phyloP scores from a whole-genome alignment of 2,797 vertebrate genomes.

The Pyrrhura leucotis region DNA sequence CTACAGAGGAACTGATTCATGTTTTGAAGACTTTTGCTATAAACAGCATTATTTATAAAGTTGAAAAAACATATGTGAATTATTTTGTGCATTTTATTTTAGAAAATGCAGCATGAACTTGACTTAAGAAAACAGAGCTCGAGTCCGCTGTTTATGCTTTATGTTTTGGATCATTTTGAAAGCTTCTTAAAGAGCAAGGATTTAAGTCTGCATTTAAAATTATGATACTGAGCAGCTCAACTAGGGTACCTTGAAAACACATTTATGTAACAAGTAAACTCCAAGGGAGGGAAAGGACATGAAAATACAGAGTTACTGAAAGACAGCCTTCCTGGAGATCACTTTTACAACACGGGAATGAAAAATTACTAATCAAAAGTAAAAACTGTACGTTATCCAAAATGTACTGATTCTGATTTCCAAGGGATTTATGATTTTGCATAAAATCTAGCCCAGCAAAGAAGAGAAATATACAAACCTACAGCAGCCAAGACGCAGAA shows the following conservation, averaged over 20 bases:
- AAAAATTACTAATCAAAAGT: conserved; percentile 27
- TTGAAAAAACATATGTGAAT: background rate
- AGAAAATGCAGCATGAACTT: conserved; percentile 16
- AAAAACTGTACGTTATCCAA: conserved; percentile 22
- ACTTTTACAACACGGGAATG: conserved; percentile 9
- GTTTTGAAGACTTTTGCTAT: background rate
- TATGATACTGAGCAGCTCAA: background rate
- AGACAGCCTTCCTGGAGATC: background rate
- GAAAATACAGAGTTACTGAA: conserved; percentile 5
- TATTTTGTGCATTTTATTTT: conserved; percentile 1
- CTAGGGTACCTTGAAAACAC: background rate
- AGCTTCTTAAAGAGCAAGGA: background rate
- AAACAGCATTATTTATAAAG: background rate
- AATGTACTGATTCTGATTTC: conserved; percentile 1
- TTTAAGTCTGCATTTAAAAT: conserved; percentile 19
- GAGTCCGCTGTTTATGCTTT: conserved; percentile 53
- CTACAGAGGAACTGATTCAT: background rate
- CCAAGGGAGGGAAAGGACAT: background rate
- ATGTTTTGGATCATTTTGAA: conserved; percentile 35
- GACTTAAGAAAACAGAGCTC: conserved; percentile 13
- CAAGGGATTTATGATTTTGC: background rate
- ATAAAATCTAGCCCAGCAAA: conserved; percentile 32
- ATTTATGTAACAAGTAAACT: conserved; percentile 16
- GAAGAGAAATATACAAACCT: conserved; percentile 31
- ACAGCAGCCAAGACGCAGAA: conserved; percentile 26